Evolutionary conservation across 2,888 invertebrate genomes (phyloP).

Genomic region (Nomada ruficornis): DNA sequence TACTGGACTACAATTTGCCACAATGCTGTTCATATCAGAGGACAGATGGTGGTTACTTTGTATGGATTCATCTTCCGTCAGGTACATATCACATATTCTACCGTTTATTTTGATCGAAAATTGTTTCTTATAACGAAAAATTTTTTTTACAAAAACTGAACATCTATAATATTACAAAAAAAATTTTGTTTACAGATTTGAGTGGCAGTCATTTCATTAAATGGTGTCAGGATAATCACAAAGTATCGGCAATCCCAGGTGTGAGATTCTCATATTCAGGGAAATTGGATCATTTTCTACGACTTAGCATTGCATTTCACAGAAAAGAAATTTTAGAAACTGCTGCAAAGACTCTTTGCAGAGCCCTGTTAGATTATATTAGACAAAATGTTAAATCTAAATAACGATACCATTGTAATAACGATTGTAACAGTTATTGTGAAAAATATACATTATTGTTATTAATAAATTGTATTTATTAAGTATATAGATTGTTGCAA

Average conservation of each 20-base stretch:
- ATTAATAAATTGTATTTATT: background rate
- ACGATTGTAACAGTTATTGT: background rate
- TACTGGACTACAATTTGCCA: conserved; percentile 84
- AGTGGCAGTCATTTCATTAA: conserved; percentile 83
- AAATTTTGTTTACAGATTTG: conserved; percentile 64
- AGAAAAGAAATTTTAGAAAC: conserved; percentile 78
- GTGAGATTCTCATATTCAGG: conserved; percentile 82
- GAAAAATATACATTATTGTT: background rate
- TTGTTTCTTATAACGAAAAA: background rate
- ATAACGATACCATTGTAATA: too few relatives aligned
- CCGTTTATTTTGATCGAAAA: background rate
- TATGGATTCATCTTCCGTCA: conserved; percentile 86
- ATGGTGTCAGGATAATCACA: conserved; percentile 83
- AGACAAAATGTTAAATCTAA: conserved; percentile 32
- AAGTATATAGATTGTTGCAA: background rate
- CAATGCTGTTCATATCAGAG: conserved; percentile 81
- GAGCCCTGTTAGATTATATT: conserved; percentile 79
- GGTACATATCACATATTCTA: conserved; percentile 60
- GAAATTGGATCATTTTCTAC: conserved; percentile 82
- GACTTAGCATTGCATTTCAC: conserved; percentile 86
- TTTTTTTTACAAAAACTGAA: too few relatives aligned
- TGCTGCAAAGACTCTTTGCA: conserved; percentile 83
- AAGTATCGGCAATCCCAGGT: conserved; percentile 85
- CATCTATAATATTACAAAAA: background rate
- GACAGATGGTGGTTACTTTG: conserved; percentile 87